Conservation (phyloP, 2,888 invertebrate species). For the Chorisops tibialis region DNA sequence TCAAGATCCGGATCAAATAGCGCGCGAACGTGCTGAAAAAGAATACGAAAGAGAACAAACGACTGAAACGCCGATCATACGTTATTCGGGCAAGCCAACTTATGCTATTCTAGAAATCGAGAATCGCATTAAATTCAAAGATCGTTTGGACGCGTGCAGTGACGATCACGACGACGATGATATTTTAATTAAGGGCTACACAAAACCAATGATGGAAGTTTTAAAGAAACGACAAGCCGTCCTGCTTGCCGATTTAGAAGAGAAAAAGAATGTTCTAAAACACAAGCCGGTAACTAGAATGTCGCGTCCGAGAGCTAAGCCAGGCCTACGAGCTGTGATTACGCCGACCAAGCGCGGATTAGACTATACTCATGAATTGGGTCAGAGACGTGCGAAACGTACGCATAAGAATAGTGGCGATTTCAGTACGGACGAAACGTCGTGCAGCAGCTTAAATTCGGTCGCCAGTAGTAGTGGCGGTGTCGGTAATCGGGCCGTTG, state of each 20-base stretch:
- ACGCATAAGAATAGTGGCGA: conserved; percentile 33
- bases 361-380: conserved; percentile 29
- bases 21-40: conserved; percentile 50
- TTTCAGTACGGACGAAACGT: conserved; percentile 34
- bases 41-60: conserved; percentile 50
- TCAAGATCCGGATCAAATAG: conserved; percentile 53
- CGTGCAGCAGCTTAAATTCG: conserved; percentile 37
- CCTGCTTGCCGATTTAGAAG: conserved; percentile 6
- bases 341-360: conserved; percentile 33
- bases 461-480: conserved; percentile 32
- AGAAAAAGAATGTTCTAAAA: conserved; percentile 8
- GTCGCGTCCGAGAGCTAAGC: conserved; percentile 26
- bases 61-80: conserved; percentile 39
- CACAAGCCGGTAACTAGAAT: conserved; percentile 9
- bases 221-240: conserved; percentile 32
- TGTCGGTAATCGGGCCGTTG: background rate
- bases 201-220: conserved; percentile 37
- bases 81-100: conserved; percentile 49
- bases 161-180: conserved; percentile 21
- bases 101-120: conserved; percentile 50
- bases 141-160: conserved; percentile 39
- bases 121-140: conserved; percentile 44
- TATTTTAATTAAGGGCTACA: conserved; percentile 36
- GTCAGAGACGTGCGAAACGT: conserved; percentile 29
- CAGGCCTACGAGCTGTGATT: conserved; percentile 33